Percentiles rank a stretch among this genome's conserved stretches.
These are phyloP conservation scores for Nothura maculosa DNA, from an alignment of 2,797 vertebrate species.

Conservation along the genomic window DNA sequence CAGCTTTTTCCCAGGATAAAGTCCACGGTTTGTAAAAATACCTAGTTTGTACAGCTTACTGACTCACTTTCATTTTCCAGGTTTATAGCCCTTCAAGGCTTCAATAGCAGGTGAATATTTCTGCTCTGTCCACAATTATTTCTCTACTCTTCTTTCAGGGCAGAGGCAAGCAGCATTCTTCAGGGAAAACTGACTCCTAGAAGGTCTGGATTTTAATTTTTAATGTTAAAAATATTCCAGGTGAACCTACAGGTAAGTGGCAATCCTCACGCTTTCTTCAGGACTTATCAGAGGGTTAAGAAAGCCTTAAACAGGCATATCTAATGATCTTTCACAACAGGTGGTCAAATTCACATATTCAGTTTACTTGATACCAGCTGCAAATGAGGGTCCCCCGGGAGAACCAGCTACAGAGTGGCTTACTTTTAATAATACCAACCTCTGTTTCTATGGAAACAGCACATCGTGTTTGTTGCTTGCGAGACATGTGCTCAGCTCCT, in stretches of 20 bases:
- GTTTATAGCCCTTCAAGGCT: neutral
- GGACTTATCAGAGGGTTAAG: conserved; percentile 43
- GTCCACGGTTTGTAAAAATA: neutral
- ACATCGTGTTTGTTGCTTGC: conserved; percentile 75
- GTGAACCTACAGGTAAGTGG: neutral
- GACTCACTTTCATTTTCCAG: neutral
- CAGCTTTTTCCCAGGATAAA: neutral
- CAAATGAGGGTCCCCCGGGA: conserved; percentile 70
- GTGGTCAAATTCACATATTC: conserved; percentile 52
- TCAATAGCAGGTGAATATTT: neutral
- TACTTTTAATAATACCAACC: conserved; percentile 76
- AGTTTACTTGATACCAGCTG: conserved; percentile 42
- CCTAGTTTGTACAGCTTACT: neutral
- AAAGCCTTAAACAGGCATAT: conserved; percentile 52
- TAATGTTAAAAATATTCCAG: conserved; percentile 28
- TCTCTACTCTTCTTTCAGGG: neutral
- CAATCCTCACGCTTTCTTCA: neutral
- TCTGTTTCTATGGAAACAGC: conserved; percentile 84
- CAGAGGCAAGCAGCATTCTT: neutral
- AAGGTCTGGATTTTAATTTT: conserved; percentile 50
- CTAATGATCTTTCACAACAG: conserved; percentile 54
- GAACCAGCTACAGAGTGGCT: conserved; percentile 38
- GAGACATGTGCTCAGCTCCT: conserved; percentile 69
- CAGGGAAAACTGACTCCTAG: conserved; percentile 27
- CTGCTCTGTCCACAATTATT: neutral